Evolutionary conservation across 2,797 vertebrate species (phyloP), one percentile per base, ranked within the genome.

Genomic region (Clangula hyemalis): DNA sequence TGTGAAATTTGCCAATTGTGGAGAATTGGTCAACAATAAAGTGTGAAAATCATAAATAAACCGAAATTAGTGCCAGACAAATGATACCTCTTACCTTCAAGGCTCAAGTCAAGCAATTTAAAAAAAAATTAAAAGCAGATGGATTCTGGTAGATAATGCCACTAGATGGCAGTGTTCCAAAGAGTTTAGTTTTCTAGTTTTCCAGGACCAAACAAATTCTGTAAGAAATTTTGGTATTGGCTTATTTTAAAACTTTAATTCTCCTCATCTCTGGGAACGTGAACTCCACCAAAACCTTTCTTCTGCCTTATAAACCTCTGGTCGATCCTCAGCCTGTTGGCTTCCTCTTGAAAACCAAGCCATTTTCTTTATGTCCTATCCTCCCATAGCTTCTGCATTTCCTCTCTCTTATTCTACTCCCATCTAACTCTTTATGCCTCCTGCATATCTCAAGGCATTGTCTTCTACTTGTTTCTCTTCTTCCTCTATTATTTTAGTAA

Each of bases 161-260:
- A 90, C 93, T 93, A 97, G 96, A 93, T 96, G 95, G 91, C 95
- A 94, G 74, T 77, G 85, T 94, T 90, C 93, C 80, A 95, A 87
- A 96, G 75, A 97, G 82, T 92, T 97, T 95, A 41, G 53, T 85
- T 96, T 90, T 91, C 78, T 25, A 6, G 21, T 69, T 91, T 84
- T 87, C 12, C 1, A 38, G 7, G 68, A 47, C 66, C 66, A 60
- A 87, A 76, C 1, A 0, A 91, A 73, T 70, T 82, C 78, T 30
- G n/a, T 32, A 39, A 65, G 38, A 32, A 56, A 54, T 71, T 80
- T 72, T 24, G 21, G 15, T n/a, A 30, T 4, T 16, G 28, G 8
- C 5, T 65, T 72, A 15, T 62, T 79, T 86, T 39, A 3, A 83
- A 85, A 71, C 11, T 68, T 87, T 19, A 38, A 11, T 27, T 79